Conservation (phyloP, 1,140 invertebrate genomes). For the Tyrophagus putrescentiae region DNA sequence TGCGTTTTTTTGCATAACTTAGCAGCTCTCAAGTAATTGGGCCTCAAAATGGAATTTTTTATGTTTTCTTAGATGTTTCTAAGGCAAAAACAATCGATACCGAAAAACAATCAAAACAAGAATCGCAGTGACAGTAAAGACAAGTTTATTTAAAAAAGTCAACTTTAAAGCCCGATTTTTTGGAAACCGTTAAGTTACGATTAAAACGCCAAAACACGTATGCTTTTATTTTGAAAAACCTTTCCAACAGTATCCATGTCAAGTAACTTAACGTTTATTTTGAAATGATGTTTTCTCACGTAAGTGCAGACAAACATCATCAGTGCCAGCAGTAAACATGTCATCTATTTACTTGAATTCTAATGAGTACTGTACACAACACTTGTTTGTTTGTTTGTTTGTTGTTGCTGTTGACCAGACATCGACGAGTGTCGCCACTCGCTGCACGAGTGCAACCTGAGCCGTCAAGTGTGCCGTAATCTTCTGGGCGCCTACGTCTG, state of each 20-base stretch:
- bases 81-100: no score
- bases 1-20: no score
- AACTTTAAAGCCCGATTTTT: no score
- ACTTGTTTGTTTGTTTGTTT: neutral
- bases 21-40: no score
- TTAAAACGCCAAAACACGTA: no score
- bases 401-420: neutral
- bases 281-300: neutral
- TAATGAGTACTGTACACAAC: neutral
- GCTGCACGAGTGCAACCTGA: conserved; percentile 13
- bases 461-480: conserved; percentile 6
- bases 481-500: conserved; percentile 9
- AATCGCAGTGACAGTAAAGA: no score
- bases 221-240: neutral
- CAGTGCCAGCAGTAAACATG: neutral
- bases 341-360: neutral
- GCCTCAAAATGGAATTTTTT: no score
- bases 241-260: neutral
- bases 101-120: no score
- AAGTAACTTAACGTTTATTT: neutral
- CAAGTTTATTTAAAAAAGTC: no score
- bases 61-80: no score
- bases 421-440: conserved; percentile 5
- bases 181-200: no score
- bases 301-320: neutral